Evolutionary conservation across 37 sponge, comb jelly and placozoan species (phyloP).

Genomic region (Chondrosia reniformis): DNA sequence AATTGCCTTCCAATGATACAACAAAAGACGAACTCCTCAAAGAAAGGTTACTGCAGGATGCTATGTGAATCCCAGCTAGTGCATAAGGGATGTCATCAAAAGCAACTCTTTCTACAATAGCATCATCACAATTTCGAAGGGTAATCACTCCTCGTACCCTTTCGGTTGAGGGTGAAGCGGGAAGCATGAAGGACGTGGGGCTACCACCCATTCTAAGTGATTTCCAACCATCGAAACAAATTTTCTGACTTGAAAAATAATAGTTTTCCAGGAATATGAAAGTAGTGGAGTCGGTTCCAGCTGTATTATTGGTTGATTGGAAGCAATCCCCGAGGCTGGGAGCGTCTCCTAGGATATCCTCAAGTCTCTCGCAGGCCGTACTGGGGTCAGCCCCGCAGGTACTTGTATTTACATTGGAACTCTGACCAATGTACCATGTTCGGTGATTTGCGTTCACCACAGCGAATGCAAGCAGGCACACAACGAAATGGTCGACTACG

Average conservation of each 20-base stretch:
- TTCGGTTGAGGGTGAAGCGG: neutral
- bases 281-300: constrained; percentile 10
- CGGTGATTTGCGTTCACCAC: no score
- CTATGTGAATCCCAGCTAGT: neutral
- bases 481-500: no score
- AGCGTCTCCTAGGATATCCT: neutral
- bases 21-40: neutral
- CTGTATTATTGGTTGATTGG: neutral
- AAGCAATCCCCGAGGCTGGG: neutral
- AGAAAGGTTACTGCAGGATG: neutral
- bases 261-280: neutral
- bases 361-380: neutral
- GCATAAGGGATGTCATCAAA: constrained; percentile 12
- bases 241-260: neutral
- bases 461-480: no score
- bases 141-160: constrained; percentile 24
- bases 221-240: constrained; percentile 5
- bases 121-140: constrained; percentile 37
- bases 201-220: constrained; percentile 2
- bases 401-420: no score
- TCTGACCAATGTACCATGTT: no score
- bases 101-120: constrained; percentile 25
- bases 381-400: neutral
- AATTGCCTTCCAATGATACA: neutral
- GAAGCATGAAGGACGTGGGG: neutral